Percentiles rank a stretch among this genome's conserved stretches.
Evolutionary conservation across 2,888 invertebrate species (phyloP).

Genomic region (Sturmia bella): DNA sequence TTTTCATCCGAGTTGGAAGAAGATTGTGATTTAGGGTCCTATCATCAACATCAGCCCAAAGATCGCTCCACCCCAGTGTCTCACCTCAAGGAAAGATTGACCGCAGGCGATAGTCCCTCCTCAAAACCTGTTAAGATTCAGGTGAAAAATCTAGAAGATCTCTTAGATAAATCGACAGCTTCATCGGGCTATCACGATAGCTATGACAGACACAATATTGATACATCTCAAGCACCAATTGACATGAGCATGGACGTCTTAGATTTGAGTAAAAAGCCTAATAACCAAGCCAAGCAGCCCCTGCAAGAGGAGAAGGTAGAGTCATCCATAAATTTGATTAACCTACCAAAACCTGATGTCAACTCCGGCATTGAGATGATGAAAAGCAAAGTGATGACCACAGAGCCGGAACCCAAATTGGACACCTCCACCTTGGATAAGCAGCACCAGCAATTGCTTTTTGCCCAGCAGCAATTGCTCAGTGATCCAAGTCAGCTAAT

Average conservation of each 20-base stretch:
- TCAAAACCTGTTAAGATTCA: constrained; percentile 83
- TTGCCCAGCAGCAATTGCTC: constrained; percentile 84
- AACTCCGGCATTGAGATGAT: constrained; percentile 81
- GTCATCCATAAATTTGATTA: constrained; percentile 30
- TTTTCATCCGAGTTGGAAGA: constrained; percentile 83
- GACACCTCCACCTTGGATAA: constrained; percentile 82
- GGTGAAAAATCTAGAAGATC: constrained; percentile 85
- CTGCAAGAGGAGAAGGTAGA: constrained; percentile 49
- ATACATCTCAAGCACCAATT: constrained; percentile 84
- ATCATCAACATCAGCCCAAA: constrained; percentile 76
- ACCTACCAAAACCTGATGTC: constrained; percentile 78
- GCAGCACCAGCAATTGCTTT: constrained; percentile 84
- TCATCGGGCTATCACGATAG: constrained; percentile 76
- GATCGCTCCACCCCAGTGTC: constrained; percentile 81
- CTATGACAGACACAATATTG: constrained; percentile 81
- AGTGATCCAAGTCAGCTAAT: constrained; percentile 83
- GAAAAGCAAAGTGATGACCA: constrained; percentile 16
- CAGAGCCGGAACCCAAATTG: constrained; percentile 70
- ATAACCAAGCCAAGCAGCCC: constrained; percentile 58
- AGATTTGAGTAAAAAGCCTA: constrained; percentile 90
- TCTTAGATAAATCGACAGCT: constrained; percentile 81
- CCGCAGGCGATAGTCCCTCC: constrained; percentile 74
- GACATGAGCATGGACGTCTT: constrained; percentile 91
- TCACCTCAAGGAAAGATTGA: constrained; percentile 82
- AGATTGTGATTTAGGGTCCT: constrained; percentile 71